These are phyloP conservation scores for Cylindroiulus punctatus DNA, from an alignment of 2,888 invertebrate species.

Conservation along the genomic window DNA sequence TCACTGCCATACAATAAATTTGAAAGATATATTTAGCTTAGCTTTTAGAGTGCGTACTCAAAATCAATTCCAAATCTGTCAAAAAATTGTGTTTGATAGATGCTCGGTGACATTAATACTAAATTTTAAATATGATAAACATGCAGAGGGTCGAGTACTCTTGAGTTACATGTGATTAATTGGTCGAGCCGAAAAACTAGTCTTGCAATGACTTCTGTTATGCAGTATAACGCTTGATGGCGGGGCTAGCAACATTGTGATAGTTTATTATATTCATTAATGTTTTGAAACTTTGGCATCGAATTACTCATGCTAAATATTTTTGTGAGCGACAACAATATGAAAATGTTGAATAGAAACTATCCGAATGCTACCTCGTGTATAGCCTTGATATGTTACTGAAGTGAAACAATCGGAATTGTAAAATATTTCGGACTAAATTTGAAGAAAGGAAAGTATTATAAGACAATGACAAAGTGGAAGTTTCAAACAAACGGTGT, in stretches of 20 bases:
- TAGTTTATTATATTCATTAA: neutral
- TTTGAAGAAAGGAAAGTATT: slow-evolving; percentile 14
- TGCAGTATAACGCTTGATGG: no score
- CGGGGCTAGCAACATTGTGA: neutral
- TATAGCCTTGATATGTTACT: neutral
- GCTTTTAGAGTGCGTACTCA: no score
- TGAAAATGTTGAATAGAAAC: neutral
- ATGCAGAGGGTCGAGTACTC: no score
- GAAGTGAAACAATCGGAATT: slow-evolving; percentile 29
- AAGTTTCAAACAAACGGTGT: slow-evolving; percentile 23
- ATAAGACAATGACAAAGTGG: slow-evolving; percentile 40
- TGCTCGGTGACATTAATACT: no score
- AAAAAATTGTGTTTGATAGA: no score
- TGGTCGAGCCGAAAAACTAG: no score
- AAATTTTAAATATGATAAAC: no score
- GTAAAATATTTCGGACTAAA: slow-evolving; percentile 36
- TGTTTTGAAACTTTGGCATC: neutral
- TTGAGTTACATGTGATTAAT: no score
- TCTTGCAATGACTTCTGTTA: no score
- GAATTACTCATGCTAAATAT: slow-evolving; percentile 16
- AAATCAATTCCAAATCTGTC: no score
- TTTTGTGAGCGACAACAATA: neutral
- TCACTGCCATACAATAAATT: no score
- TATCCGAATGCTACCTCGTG: neutral
- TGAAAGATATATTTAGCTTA: no score